A percentile compares a stretch with the other conserved stretches of the same genome.
phyloP scores from a whole-genome alignment of 2,113 vertebrate species.

The Thinocorus orbignyianus region DNA sequence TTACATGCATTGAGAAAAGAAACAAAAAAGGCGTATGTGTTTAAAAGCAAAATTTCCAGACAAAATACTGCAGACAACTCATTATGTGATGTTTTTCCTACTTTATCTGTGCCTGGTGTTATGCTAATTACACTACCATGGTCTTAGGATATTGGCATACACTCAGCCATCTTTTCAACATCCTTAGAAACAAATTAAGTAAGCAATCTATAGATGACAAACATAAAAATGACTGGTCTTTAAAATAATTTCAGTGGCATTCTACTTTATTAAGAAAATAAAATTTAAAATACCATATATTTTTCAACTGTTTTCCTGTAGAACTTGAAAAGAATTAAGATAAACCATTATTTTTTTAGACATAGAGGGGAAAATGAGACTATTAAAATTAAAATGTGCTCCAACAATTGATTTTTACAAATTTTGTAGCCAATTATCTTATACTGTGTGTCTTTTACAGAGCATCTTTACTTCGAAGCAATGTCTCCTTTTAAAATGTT shows the following conservation, averaged over 20 bases:
- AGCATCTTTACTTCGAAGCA: not conserved
- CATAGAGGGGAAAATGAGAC: not conserved
- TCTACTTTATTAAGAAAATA: not conserved
- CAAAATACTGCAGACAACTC: accelerated
- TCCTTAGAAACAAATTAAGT: not conserved
- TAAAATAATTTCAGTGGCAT: not conserved
- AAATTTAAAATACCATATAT: not conserved
- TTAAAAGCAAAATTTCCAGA: not conserved
- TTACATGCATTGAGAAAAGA: not conserved
- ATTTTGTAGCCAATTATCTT: not conserved
- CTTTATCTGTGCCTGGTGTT: not conserved
- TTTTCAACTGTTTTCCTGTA: not conserved
- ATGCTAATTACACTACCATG: not conserved
- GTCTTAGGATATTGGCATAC: not conserved
- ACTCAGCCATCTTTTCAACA: not conserved
- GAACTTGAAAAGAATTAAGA: not conserved
- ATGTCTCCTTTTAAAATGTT: not conserved
- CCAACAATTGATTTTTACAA: not conserved
- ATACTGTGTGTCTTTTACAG: not conserved
- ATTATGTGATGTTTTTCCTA: not conserved
- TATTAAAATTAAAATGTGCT: not conserved
- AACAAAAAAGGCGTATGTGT: not conserved
- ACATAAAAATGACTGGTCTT: not conserved
- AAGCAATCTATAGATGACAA: not conserved
- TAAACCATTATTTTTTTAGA: not conserved